These are phyloP conservation scores for Regulus satrapa DNA, from an alignment of 2,113 vertebrate genomes.

Conservation along the genomic window DNA sequence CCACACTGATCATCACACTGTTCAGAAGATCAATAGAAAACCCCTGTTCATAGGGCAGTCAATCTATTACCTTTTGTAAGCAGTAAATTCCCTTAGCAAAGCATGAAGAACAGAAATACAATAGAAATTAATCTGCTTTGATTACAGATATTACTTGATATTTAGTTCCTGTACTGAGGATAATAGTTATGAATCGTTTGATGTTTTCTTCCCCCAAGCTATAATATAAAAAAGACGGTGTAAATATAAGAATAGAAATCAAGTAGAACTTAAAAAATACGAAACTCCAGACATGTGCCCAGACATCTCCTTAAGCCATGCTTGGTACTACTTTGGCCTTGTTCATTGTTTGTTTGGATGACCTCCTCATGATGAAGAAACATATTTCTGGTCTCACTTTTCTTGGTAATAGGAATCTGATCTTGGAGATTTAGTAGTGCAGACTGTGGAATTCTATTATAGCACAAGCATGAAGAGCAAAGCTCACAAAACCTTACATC, in stretches of 20 bases:
- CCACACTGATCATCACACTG: no score
- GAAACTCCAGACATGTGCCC: neutral
- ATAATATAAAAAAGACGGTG: neutral
- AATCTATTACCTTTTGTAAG: neutral
- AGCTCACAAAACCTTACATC: neutral
- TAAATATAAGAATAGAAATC: neutral
- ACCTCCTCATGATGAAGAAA: neutral
- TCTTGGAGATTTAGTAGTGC: neutral
- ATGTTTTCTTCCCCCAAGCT: neutral
- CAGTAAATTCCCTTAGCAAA: constrained; percentile 6
- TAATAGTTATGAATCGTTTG: neutral
- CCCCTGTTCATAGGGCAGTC: neutral
- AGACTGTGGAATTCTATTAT: neutral
- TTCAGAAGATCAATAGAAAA: neutral
- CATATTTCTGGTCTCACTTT: neutral
- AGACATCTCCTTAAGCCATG: neutral
- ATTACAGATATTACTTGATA: neutral
- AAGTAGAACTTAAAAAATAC: neutral
- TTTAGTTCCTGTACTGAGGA: neutral
- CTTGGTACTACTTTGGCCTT: neutral
- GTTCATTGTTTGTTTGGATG: neutral
- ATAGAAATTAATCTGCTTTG: constrained; percentile 1
- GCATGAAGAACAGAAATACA: neutral
- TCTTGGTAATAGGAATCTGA: neutral
- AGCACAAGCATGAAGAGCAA: neutral